These are phyloP conservation scores for Euphydryas editha DNA, from an alignment of 2,888 invertebrate species.

Conservation along the genomic window DNA sequence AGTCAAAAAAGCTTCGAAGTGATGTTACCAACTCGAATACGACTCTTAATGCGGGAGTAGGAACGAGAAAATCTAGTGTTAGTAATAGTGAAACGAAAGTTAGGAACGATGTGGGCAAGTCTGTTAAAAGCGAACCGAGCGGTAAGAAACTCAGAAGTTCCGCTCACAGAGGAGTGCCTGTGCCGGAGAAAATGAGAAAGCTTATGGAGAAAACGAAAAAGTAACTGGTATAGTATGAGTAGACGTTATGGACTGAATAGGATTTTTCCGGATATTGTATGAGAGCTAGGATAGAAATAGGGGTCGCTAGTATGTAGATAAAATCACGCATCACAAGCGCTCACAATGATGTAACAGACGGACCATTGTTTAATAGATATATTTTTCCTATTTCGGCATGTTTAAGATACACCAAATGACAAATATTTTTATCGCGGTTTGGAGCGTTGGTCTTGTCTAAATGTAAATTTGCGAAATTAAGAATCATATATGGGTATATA, in stretches of 20 bases:
- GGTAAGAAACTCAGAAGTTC: conserved; percentile 51
- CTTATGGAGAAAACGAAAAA: conserved; percentile 59
- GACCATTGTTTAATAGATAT: conserved; percentile 77
- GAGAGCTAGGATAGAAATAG: conserved; percentile 48
- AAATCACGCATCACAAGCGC: conserved; percentile 65
- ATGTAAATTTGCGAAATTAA: conserved; percentile 65
- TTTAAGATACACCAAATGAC: conserved; percentile 52
- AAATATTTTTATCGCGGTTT: conserved; percentile 64
- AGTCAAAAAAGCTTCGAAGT: conserved; percentile 31
- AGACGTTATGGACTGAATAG: conserved; percentile 43
- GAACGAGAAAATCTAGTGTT: conserved; percentile 52
- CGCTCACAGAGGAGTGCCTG: conserved; percentile 68
- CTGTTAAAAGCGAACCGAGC: conserved; percentile 32
- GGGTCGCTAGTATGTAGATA: conserved; percentile 62
- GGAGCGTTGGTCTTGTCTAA: conserved; percentile 66
- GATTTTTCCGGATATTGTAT: conserved; percentile 45
- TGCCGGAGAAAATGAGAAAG: conserved; percentile 70
- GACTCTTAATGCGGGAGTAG: conserved; percentile 28
- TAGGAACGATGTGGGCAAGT: conserved; percentile 25
- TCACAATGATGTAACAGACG: conserved; percentile 71
- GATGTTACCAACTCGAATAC: conserved; percentile 35
- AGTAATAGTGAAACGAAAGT: conserved; percentile 46
- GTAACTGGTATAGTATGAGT: conserved; percentile 35
- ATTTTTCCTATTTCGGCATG: conserved; percentile 73
- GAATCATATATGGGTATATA: conserved; percentile 58